Conservation (phyloP, 2,888 invertebrate species). For the Pseudoips prasinana region DNA sequence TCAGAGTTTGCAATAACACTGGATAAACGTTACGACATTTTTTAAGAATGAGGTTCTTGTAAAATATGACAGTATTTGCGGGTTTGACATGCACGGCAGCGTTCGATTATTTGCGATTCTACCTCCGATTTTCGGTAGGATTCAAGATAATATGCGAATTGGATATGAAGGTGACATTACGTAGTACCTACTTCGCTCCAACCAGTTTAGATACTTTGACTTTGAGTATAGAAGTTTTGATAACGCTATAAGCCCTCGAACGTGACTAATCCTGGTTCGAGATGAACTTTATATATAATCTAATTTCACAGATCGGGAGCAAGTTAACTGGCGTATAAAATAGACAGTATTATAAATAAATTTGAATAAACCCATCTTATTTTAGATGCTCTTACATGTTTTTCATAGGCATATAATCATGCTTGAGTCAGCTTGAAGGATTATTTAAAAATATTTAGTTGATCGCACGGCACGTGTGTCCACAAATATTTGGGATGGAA, state of each 20-base stretch:
- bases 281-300: constrained; percentile 55
- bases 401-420: too few relatives aligned
- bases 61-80: constrained; percentile 55
- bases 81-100: constrained; percentile 52
- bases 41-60: constrained; percentile 28
- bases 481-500: too few relatives aligned
- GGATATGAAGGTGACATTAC: constrained; percentile 56
- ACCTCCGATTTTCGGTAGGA: constrained; percentile 55
- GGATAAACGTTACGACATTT: constrained; percentile 24
- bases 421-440: too few relatives aligned
- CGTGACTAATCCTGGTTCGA: constrained; percentile 49
- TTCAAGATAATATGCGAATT: constrained; percentile 64
- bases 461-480: too few relatives aligned
- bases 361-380: constrained; percentile 14
- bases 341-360: constrained; percentile 22
- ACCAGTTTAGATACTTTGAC: constrained; percentile 32
- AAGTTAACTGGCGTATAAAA: constrained; percentile 32
- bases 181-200: background rate
- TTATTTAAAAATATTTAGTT: too few relatives aligned
- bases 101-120: constrained; percentile 46
- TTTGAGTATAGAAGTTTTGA: constrained; percentile 65
- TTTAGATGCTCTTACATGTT: too few relatives aligned
- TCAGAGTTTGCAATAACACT: constrained; percentile 28
- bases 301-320: constrained; percentile 54
- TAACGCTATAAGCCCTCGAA: constrained; percentile 49